Conservation (phyloP, 2,888 invertebrate genomes). For the Micoletzkya japonica region DNA sequence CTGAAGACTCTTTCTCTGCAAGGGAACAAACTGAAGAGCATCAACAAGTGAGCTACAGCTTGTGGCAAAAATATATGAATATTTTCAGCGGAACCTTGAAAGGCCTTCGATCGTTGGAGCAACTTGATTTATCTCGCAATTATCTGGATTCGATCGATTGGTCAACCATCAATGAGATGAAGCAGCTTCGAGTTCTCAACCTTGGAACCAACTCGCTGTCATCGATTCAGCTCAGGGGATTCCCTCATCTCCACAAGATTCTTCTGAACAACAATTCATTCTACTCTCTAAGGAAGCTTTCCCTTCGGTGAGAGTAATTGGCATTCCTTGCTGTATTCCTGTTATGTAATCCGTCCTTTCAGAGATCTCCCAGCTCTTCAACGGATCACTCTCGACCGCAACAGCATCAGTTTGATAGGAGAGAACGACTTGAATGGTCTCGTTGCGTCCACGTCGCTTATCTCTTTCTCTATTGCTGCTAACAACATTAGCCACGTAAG, state of each 20-base stretch:
- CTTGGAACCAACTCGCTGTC: slow-evolving; percentile 65
- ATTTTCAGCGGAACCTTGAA: slow-evolving; percentile 48
- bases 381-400: slow-evolving; percentile 50
- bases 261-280: slow-evolving; percentile 60
- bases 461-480: slow-evolving; percentile 38
- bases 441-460: slow-evolving; percentile 33
- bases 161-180: slow-evolving; percentile 48
- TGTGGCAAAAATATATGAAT: background rate
- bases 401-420: slow-evolving; percentile 40
- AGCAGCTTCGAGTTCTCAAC: slow-evolving; percentile 61
- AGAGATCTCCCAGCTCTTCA: slow-evolving; percentile 47
- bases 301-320: slow-evolving; percentile 28
- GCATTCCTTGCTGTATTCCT: background rate
- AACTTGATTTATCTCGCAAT: slow-evolving; percentile 55
- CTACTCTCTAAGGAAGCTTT: slow-evolving; percentile 38
- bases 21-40: slow-evolving; percentile 63
- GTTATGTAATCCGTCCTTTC: background rate
- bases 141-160: slow-evolving; percentile 46
- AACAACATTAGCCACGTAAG: slow-evolving; percentile 41
- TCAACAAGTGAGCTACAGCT: slow-evolving; percentile 41
- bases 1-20: slow-evolving; percentile 63
- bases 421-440: slow-evolving; percentile 51
- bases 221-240: slow-evolving; percentile 33
- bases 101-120: slow-evolving; percentile 63
- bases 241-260: slow-evolving; percentile 50